Percentiles rank a stretch among this genome's conserved stretches.
phyloP scores from a whole-genome alignment of 2,888 invertebrate genomes.

The Drosophila planitibia region DNA sequence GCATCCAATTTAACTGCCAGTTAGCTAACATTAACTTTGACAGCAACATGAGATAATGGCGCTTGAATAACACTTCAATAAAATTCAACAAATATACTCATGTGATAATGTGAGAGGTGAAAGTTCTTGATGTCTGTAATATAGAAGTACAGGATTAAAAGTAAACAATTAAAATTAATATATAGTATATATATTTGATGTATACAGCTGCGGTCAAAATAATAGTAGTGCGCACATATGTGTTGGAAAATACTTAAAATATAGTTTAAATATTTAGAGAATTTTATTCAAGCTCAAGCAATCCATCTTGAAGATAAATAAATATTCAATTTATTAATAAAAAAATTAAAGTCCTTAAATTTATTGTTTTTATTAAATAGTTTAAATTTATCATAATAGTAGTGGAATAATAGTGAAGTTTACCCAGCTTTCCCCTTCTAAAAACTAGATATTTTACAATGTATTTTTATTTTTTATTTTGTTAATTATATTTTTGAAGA shows the following conservation, averaged over 20 bases:
- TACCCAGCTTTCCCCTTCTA: not conserved
- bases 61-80: not conserved
- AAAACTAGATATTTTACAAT: not conserved
- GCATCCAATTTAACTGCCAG: slow-evolving; percentile 12
- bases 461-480: not conserved
- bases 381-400: not conserved
- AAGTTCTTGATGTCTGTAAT: not conserved
- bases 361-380: not conserved
- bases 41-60: slow-evolving; percentile 1
- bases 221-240: not conserved
- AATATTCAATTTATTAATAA: not conserved
- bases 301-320: not conserved
- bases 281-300: too few relatives aligned
- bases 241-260: not conserved
- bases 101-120: slow-evolving; percentile 1
- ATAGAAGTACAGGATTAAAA: not conserved
- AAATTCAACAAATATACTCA: not conserved
- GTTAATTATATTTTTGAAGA: not conserved
- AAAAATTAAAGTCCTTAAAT: not conserved
- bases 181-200: not conserved
- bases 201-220: not conserved
- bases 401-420: not conserved
- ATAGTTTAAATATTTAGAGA: not conserved
- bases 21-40: slow-evolving; percentile 29
- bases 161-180: not conserved